Evolutionary conservation across 2,113 vertebrate genomes (phyloP).

Genomic region (Caretta caretta): DNA sequence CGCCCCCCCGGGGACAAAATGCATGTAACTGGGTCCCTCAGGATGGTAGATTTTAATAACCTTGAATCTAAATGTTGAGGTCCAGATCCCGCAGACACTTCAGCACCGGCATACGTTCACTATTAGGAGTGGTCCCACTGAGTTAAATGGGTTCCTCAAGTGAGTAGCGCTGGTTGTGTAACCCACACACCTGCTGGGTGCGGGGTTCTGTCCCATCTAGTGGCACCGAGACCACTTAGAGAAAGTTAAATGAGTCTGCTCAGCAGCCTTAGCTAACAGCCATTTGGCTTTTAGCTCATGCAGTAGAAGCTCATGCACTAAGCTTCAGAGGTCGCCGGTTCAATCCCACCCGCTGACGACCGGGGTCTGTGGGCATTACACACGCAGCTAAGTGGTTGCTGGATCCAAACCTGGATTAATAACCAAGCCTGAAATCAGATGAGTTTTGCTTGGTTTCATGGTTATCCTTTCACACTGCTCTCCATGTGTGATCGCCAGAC

Average conservation of each 20-base stretch:
- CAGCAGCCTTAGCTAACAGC: too few relatives aligned
- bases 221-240: too few relatives aligned
- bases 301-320: too few relatives aligned
- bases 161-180: neutral
- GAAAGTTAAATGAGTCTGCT: too few relatives aligned
- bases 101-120: neutral
- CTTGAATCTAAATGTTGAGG: neutral
- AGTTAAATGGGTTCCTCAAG: too few relatives aligned
- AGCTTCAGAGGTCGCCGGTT: too few relatives aligned
- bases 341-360: too few relatives aligned
- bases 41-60: neutral
- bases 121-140: neutral
- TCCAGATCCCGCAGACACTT: neutral
- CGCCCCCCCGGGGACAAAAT: neutral
- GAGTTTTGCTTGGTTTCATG: neutral
- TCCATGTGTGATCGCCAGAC: neutral
- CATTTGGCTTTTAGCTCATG: too few relatives aligned
- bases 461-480: neutral
- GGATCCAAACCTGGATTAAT: neutral
- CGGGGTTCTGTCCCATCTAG: too few relatives aligned
- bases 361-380: rapidly evolving
- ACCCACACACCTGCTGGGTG: too few relatives aligned
- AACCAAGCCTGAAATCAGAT: neutral
- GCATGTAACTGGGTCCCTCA: neutral
- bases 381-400: neutral